A percentile compares a stretch with the other conserved stretches of the same genome.
phyloP scores from a whole-genome alignment of 2,888 invertebrate species.

The Dysmachus trigonus region DNA sequence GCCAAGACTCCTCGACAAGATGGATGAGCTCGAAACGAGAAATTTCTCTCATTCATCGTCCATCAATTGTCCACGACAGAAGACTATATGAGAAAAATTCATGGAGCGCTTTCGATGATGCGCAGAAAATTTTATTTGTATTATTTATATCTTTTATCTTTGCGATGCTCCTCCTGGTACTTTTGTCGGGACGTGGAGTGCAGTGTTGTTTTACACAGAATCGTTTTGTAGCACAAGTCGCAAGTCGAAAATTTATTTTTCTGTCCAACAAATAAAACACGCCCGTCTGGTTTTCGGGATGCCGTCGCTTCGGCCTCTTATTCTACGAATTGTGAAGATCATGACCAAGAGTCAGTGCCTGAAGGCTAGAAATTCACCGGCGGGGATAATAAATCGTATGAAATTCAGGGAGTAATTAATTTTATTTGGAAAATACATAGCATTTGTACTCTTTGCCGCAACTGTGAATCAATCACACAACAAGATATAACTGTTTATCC shows the following conservation, averaged over 20 bases:
- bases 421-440: neutral
- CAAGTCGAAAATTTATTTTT: neutral
- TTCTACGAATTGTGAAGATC: neutral
- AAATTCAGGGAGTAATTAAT: conserved; percentile 21
- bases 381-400: neutral
- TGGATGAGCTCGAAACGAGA: conserved; percentile 13
- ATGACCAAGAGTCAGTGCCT: neutral
- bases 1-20: neutral
- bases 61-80: neutral
- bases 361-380: conserved; percentile 10
- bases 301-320: neutral
- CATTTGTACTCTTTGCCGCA: neutral
- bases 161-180: neutral
- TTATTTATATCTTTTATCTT: neutral
- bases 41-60: conserved; percentile 25
- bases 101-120: neutral
- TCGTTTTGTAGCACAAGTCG: neutral
- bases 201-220: neutral
- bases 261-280: neutral
- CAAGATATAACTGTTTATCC: neutral
- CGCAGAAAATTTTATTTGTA: neutral
- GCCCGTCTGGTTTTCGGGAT: neutral
- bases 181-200: neutral
- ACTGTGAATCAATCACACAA: conserved; percentile 24
- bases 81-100: neutral